A percentile compares a stretch with the other conserved stretches of the same genome.
Evolutionary conservation across 2,797 vertebrate species (phyloP).

Genomic region (Diplodus puntazzo): DNA sequence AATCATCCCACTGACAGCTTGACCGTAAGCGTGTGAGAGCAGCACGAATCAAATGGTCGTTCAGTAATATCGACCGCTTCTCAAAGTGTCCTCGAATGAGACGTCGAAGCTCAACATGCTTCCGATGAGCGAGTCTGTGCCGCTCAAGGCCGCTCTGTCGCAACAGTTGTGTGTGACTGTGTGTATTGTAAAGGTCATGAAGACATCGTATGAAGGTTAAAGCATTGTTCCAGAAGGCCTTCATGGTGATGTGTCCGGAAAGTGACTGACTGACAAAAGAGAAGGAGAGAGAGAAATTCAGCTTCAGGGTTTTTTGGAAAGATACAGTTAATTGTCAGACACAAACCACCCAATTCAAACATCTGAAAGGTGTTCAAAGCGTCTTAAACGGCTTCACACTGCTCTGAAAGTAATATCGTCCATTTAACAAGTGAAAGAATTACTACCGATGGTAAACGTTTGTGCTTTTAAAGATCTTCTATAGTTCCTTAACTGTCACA

Average conservation of each 20-base stretch:
- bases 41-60: neutral
- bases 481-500: neutral
- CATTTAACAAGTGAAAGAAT: neutral
- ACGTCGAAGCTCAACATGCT: neutral
- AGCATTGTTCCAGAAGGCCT: neutral
- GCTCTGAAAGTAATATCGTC: neutral
- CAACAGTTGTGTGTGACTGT: conserved; percentile 1
- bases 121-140: neutral
- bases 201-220: neutral
- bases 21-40: conserved; percentile 14
- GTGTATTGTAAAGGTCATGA: neutral
- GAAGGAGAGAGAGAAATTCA: neutral
- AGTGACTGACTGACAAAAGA: neutral
- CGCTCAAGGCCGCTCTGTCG: neutral
- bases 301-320: neutral
- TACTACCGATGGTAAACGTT: neutral
- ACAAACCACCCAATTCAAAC: no score
- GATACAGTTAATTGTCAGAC: no score
- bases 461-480: neutral
- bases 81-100: neutral
- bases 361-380: neutral
- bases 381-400: neutral
- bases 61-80: neutral
- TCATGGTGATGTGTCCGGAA: no score
- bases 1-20: conserved; percentile 19